These are phyloP conservation scores for Salvelinus namaycush DNA, from an alignment of 2,113 vertebrate species.

Conservation along the genomic window DNA sequence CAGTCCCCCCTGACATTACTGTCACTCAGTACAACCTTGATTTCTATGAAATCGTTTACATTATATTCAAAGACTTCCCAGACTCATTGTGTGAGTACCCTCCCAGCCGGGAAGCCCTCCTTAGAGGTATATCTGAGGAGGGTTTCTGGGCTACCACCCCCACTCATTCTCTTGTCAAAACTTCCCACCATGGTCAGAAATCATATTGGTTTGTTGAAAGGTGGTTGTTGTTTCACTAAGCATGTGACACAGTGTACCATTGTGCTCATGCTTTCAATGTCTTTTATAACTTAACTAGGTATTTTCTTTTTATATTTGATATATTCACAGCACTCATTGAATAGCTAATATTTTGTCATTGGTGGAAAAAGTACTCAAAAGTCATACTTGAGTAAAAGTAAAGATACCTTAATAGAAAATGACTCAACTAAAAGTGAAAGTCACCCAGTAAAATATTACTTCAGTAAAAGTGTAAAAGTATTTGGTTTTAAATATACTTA, in stretches of 20 bases:
- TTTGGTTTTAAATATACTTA: too few relatives aligned
- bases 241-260: conserved; percentile 7
- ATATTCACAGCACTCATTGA: not conserved
- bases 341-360: not conserved
- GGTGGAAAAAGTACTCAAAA: too few relatives aligned
- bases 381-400: too few relatives aligned
- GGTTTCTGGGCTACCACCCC: not conserved
- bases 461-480: too few relatives aligned
- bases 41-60: conserved; percentile 77
- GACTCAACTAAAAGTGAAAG: too few relatives aligned
- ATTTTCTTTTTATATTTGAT: not conserved
- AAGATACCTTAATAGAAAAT: too few relatives aligned
- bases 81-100: too few relatives aligned
- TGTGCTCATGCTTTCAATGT: conserved; percentile 33
- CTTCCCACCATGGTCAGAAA: conserved; percentile 44
- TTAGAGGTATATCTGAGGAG: too few relatives aligned
- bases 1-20: not conserved
- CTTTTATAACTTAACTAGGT: conserved; percentile 7
- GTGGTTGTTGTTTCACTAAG: conserved; percentile 47
- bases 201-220: conserved; percentile 69
- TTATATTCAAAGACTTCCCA: not conserved
- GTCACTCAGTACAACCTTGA: conserved; percentile 56
- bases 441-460: too few relatives aligned
- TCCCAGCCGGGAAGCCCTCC: too few relatives aligned
- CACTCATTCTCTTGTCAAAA: conserved; percentile 19